A percentile compares a stretch with the other conserved stretches of the same genome.
Evolutionary conservation across 2,888 invertebrate species (phyloP).

Genomic region (Drosophila borborema): DNA sequence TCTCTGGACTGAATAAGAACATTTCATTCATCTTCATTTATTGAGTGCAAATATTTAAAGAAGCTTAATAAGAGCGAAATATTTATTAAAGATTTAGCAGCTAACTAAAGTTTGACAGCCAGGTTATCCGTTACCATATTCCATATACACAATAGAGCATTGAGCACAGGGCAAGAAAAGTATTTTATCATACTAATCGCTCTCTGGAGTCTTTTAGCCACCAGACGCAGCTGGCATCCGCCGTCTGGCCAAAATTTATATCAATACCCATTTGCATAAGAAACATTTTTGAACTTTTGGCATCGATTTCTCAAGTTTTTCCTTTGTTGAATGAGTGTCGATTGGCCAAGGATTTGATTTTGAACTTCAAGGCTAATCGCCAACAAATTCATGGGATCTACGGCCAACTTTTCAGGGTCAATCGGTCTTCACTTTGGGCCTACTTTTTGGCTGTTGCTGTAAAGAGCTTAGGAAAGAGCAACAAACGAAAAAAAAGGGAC

Average conservation of each 20-base stretch:
- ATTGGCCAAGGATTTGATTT: slow-evolving; percentile 67
- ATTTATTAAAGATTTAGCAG: not conserved
- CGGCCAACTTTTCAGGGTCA: slow-evolving; percentile 71
- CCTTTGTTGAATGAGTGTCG: slow-evolving; percentile 61
- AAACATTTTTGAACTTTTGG: slow-evolving; percentile 62
- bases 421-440: slow-evolving; percentile 16
- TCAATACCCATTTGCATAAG: slow-evolving; percentile 57
- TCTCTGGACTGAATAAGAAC: not conserved
- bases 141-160: not conserved
- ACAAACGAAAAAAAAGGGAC: slow-evolving; percentile 47
- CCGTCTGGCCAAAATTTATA: slow-evolving; percentile 53
- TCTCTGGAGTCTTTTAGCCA: slow-evolving; percentile 64
- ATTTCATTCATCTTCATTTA: too few relatives aligned
- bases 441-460: slow-evolving; percentile 44
- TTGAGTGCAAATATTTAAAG: not conserved
- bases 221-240: slow-evolving; percentile 60
- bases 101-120: not conserved
- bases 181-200: slow-evolving; percentile 82
- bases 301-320: slow-evolving; percentile 56
- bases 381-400: slow-evolving; percentile 69
- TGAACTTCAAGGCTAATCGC: slow-evolving; percentile 69
- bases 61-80: not conserved
- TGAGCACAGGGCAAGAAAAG: slow-evolving; percentile 42
- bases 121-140: not conserved
- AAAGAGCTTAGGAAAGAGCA: slow-evolving; percentile 47